Percentiles rank a stretch among this genome's conserved stretches.
Conservation (phyloP, 2,113 vertebrate species). For the Sphaerodactylus townsendi region DNA sequence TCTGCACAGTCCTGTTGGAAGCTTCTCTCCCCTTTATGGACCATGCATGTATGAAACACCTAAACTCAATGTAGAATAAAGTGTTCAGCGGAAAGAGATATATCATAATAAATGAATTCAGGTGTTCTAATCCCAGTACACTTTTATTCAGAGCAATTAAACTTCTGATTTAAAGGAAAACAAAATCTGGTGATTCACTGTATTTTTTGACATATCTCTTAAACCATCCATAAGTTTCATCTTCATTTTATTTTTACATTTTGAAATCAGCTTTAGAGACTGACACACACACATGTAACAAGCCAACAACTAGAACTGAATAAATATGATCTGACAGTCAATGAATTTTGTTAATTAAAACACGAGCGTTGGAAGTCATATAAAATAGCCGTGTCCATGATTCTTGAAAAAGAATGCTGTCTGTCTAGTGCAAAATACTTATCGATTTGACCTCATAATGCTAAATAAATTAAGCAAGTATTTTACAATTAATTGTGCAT, state of each 20-base stretch:
- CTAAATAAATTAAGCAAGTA: slow-evolving; percentile 81
- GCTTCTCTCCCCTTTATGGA: not conserved
- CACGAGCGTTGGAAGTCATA: slow-evolving; percentile 59
- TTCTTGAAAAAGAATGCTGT: slow-evolving; percentile 51
- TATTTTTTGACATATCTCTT: not conserved
- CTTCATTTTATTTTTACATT: not conserved
- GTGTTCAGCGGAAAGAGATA: not conserved
- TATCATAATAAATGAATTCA: not conserved
- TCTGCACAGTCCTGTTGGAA: not conserved
- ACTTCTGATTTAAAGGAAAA: not conserved
- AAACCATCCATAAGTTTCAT: not conserved
- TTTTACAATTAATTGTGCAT: slow-evolving; percentile 87
- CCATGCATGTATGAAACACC: not conserved
- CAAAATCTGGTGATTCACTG: not conserved
- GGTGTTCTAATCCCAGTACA: not conserved
- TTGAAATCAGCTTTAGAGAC: not conserved
- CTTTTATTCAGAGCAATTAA: not conserved
- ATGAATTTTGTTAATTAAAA: not conserved
- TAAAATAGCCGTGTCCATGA: slow-evolving; percentile 53
- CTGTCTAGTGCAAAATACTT: slow-evolving; percentile 75
- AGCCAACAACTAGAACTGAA: not conserved
- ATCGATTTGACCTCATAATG: slow-evolving; percentile 85
- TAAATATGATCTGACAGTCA: not conserved
- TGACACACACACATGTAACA: accelerated
- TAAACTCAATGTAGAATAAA: not conserved